A percentile compares a stretch with the other conserved stretches of the same genome.
Conservation (phyloP, 2,888 invertebrate species). For the Diaperis boleti region DNA sequence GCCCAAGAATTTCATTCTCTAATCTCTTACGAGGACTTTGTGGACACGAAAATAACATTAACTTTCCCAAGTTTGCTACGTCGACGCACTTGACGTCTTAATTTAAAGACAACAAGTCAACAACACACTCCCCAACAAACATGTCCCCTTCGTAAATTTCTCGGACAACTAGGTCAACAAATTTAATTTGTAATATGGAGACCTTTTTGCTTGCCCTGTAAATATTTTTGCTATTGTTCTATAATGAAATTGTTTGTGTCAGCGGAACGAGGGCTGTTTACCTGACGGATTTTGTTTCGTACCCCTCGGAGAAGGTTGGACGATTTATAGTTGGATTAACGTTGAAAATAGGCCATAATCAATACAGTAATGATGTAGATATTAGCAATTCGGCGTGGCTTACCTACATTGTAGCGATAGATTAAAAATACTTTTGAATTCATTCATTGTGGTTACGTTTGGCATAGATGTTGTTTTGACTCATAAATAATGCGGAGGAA, state of each 20-base stretch:
- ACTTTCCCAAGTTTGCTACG: not conserved
- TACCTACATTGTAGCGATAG: not conserved
- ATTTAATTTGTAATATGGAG: conserved; percentile 2
- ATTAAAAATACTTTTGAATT: not conserved
- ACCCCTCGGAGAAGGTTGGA: conserved; percentile 2
- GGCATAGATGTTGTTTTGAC: conserved; percentile 2
- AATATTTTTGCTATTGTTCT: not conserved
- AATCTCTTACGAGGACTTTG: not conserved
- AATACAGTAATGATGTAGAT: not conserved
- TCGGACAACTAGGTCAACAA: not conserved
- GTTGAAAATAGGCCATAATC: not conserved
- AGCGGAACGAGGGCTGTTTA: conserved; percentile 1
- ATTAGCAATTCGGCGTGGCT: not conserved
- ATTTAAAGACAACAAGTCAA: not conserved
- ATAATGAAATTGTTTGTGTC: conserved; percentile 1
- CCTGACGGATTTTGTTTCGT: conserved; percentile 2
- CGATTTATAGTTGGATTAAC: not conserved
- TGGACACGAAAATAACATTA: not conserved
- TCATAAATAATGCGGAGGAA: not conserved
- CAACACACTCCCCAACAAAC: not conserved
- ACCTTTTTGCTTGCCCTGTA: not conserved
- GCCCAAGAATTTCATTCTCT: not conserved
- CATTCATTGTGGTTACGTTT: not conserved
- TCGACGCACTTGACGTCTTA: not conserved
- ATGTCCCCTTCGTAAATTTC: conserved; percentile 3